Conservation (phyloP, 2,888 invertebrate species). For the Parthenolecanium corni region DNA sequence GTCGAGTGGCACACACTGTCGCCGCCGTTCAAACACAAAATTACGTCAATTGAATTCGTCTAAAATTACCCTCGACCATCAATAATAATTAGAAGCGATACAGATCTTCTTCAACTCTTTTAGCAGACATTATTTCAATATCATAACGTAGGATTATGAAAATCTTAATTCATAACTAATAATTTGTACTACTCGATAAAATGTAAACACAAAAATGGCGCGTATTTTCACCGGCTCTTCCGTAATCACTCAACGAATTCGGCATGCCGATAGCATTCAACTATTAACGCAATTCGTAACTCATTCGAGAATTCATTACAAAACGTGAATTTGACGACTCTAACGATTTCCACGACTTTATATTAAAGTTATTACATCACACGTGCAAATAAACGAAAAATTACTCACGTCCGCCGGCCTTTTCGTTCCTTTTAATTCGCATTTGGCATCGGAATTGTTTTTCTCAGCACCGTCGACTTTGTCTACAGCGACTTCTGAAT, state of each 20-base stretch:
- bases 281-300: too few relatives aligned
- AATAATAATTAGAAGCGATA: neutral
- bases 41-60: conserved; percentile 7
- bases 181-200: too few relatives aligned
- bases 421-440: conserved; percentile 75
- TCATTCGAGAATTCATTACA: too few relatives aligned
- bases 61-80: neutral
- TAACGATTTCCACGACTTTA: too few relatives aligned
- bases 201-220: conserved; percentile 28
- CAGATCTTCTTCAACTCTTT: neutral
- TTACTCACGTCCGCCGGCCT: conserved; percentile 74
- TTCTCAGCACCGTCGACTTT: conserved; percentile 64
- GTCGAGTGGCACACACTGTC: conserved; percentile 13
- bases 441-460: conserved; percentile 58
- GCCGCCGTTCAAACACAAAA: conserved; percentile 8
- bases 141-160: too few relatives aligned
- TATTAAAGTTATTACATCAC: neutral
- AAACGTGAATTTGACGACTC: too few relatives aligned
- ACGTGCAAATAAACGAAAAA: conserved; percentile 16
- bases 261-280: neutral
- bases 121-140: neutral
- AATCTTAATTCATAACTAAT: too few relatives aligned
- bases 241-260: neutral
- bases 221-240: conserved; percentile 20
- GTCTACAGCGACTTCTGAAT: conserved; percentile 72